Base-by-base conservation (phyloP, 2,797 vertebrate species). In the Gallirallus australis region DNA sequence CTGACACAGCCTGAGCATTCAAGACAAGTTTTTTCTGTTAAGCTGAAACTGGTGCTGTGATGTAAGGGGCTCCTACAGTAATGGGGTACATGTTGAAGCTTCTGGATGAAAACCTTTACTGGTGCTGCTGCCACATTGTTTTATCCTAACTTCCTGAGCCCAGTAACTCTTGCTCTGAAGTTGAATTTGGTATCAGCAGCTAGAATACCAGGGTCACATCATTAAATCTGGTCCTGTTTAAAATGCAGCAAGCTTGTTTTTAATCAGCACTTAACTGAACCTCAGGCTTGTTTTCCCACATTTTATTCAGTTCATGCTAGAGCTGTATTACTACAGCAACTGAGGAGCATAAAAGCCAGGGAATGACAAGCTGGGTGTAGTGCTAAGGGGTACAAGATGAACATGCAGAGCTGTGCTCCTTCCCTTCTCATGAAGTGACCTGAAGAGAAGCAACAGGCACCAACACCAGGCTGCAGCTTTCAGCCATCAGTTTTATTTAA, bases 211-310 rank as follows among this genome's bases (percentile, higher is more conserved):
- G 11, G 5, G 23, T 24, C 6, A 7, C 15, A 52, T 24, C 4
- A 15, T 16, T 57, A 27, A 10, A 33, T 7, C 18, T 35, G 8
- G 7, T 19, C 7, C 4, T 40, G 1, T 13, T n/a, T 59, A 28
- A 75, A 70, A 59, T 19, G 6, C 4, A 84, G 30, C 10, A 28
- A 15, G 15, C 4, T 20, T 40, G 7, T 11, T 35, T 61, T n/a
- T 63, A 11, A 19, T 42, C 9, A 72, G 21, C 25, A 19, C 7
- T 27, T 61, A 52, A 21, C 7, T 75, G 2, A 1, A 39, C 1
- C 10, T 20, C 3, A 27, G 7, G 27, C 7, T 65, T 42, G 5
- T 15, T 72, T 35, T 18, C 27, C 68, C 6, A 2, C 0, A 3
- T 25, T 56, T 33, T 17, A 39, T 56, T 25, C 17, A 66, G 25